Percentiles rank a stretch among this genome's conserved stretches.
Conservation (phyloP, 2,797 vertebrate species). For the Platyrinchus mystaceus region DNA sequence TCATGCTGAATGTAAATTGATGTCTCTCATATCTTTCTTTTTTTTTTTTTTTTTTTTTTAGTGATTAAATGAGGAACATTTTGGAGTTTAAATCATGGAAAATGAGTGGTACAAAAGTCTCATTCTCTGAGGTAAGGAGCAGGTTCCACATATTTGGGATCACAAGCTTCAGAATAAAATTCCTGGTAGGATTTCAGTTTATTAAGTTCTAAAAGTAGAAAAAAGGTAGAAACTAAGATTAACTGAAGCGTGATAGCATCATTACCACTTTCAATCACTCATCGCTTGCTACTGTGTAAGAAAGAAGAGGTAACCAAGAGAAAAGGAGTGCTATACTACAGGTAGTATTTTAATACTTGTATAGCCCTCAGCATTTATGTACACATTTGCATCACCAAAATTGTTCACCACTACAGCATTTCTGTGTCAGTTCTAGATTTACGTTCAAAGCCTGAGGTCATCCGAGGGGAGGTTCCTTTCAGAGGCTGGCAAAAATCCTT, state of each 20-base stretch:
- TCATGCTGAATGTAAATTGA: background rate
- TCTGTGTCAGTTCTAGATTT: background rate
- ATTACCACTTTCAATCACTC: background rate
- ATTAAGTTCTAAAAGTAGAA: background rate
- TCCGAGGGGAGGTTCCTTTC: background rate
- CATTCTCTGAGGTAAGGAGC: background rate
- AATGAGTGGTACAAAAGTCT: background rate
- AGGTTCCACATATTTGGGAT: background rate
- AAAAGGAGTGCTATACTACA: background rate
- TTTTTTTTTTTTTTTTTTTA: background rate
- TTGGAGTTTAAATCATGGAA: background rate
- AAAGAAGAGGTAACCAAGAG: background rate
- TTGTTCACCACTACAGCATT: background rate
- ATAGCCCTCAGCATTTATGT: background rate
- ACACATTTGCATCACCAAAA: background rate
- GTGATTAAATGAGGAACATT: background rate
- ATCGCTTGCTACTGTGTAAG: background rate
- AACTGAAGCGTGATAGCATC: background rate
- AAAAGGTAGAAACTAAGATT: background rate
- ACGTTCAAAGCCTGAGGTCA: background rate
- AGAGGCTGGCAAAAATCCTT: background rate
- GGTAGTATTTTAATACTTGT: background rate
- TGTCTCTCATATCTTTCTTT: fast-evolving
- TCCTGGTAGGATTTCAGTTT: background rate
- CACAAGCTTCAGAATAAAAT: background rate